Base-by-base conservation (phyloP, 2,797 vertebrate species). In the Spea hammondii region DNA sequence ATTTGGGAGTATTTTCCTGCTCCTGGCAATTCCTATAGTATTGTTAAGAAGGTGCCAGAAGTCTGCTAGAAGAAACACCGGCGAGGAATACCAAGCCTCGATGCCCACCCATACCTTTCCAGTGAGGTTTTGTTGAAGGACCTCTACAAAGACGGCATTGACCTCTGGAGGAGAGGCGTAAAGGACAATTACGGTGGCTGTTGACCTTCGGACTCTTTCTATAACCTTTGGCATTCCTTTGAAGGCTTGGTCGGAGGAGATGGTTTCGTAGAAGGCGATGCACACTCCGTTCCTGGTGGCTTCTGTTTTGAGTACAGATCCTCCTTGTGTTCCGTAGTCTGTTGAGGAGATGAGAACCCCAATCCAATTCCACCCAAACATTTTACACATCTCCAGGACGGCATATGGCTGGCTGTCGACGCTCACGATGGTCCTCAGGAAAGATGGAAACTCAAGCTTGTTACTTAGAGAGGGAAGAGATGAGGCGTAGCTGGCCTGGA, bases 21-120 rank as follows among this genome's bases (percentile, higher is more conserved):
- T 71, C 17, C n/a, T 71, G 13, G 48, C 44, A 54, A 78, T 72
- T 5, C 69, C 76, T 10, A 78, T 65, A 1, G 76, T 65, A 45
- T 59, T 68, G 49, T 78, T 78, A 11, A 78, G 69, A 7, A 71
- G 14, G 4, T 6, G 45, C 59, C 76, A 65, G n/a, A 65, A 73
- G 3, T 32, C 4, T 2, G 55, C 11, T 14, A 59, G 11, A 8
- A 13, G n/a, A 59, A 72, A 57, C 6, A n/a, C 6, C 4, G 69
- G 17, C 4, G 54, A 51, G 4, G 64, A 68, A 8, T n/a, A 68
- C 77, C 77, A 79, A 47, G 62, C 14, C 59, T 79, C 54, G 13
- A 6, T 67, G 6, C 60, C 71, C 1, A 79, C 11, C 71, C 77
- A 79, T 12, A 72, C 11, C 14, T 79, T 79, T 7, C 72, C 50